Base-by-base conservation (phyloP, 2,797 vertebrate genomes). In the Acanthiza pusilla region DNA sequence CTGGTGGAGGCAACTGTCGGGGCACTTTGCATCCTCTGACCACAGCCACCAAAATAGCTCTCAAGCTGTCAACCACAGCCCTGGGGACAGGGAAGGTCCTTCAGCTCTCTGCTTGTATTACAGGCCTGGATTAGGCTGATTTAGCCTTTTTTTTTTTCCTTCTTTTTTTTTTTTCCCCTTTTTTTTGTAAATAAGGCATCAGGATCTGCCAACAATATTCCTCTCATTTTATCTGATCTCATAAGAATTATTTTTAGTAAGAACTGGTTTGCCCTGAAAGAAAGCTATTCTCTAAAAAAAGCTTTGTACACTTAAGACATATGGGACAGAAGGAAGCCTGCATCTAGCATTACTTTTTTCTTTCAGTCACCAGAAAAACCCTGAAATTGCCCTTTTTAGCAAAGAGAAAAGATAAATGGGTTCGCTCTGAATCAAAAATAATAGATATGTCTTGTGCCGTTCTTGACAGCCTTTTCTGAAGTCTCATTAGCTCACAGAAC, bases 241-340 rank as follows among this genome's bases (percentile, higher is more conserved):
- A 85, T 95, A 94, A 85, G 92, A 83, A 93, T 88, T 97, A 96
- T 94, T 97, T 96, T 96, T 96, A 95, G 95, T 83, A 95, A 94
- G 93, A 85, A 80, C 82, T 83, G 82, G 92, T 96, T 95, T 96
- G 94, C 89, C 92, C 89, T 95, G 86, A 96, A 96, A 96, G 91
- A 94, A 96, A 95, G 88, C 77, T 90, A 87, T 94, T 92, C 94
- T 93, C 93, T 96, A 93, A 91, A 97, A 96, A 97, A 95, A 94
- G 90, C 96, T 95, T 93, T 94, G 68, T 89, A 93, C 43, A 30
- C 47, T 94, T 90, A 88, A 96, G 96, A 94, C 93, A 89, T 87
- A 83, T 83, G 90, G 95, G 76, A 94, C 88, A 89, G 72, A 87
- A 86, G 94, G 79, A 95, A 82, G 86, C 11, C 48, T 93, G 85